Evolutionary conservation across 1,140 invertebrate species (phyloP).

Genomic region (Amphibalanus amphitrite): DNA sequence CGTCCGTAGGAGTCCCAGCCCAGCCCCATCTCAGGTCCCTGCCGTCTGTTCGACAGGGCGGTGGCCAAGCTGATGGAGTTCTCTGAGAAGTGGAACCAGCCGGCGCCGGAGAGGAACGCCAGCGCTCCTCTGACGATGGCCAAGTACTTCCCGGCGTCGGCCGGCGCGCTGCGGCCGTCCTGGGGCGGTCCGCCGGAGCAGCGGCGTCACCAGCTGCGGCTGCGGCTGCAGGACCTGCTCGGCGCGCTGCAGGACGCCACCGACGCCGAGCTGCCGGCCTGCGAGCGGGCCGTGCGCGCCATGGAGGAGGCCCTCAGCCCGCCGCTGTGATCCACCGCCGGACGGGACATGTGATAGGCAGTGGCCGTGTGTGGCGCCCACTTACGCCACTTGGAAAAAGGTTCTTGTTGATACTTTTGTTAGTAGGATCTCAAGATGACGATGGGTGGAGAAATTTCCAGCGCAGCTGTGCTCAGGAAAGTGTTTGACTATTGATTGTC

Average conservation of each 20-base stretch:
- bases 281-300: neutral
- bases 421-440: no score
- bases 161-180: no score
- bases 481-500: no score
- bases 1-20: no score
- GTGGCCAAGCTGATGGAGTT: neutral
- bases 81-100: neutral
- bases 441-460: no score
- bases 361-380: no score
- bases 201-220: neutral
- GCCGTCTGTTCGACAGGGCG: neutral
- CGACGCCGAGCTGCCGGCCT: neutral
- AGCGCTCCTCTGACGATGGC: neutral
- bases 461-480: no score
- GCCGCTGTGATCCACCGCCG: no score
- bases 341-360: no score
- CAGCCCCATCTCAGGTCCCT: no score
- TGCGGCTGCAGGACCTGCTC: neutral
- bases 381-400: no score
- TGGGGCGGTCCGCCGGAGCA: neutral
- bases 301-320: neutral
- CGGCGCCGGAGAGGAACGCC: neutral
- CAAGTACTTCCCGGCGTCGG: neutral
- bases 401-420: no score
- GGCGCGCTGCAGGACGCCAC: neutral